Evolutionary conservation across 2,797 vertebrate species (phyloP).

Genomic region (Sphenodon punctatus): DNA sequence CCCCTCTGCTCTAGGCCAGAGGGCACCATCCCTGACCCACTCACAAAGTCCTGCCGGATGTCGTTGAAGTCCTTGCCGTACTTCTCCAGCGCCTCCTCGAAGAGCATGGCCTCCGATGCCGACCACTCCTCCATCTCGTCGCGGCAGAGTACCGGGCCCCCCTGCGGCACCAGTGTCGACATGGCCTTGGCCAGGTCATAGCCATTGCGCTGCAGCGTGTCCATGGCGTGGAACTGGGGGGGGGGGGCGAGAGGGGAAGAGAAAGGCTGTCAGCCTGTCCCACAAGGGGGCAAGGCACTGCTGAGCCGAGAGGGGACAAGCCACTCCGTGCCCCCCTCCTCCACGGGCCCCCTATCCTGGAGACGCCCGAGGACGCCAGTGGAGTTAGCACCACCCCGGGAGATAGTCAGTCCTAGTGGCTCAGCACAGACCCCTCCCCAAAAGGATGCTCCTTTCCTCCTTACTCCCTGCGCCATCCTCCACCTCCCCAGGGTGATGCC

Average conservation of each 20-base stretch:
- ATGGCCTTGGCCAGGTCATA: constrained; percentile 93
- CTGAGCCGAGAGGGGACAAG: no score
- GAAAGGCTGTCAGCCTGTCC: not conserved
- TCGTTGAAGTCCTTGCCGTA: constrained; percentile 97
- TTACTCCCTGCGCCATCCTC: no score
- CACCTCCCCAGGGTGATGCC: not conserved
- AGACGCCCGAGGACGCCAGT: no score
- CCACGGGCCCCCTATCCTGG: no score
- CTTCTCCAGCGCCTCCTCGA: constrained; percentile 94
- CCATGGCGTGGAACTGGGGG: constrained; percentile 91
- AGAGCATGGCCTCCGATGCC: constrained; percentile 94
- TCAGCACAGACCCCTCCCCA: no score
- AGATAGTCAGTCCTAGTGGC: no score
- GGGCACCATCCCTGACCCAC: constrained; percentile 17
- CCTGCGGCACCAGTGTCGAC: constrained; percentile 94
- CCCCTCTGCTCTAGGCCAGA: no score
- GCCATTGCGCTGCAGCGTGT: constrained; percentile 89
- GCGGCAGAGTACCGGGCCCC: constrained; percentile 90
- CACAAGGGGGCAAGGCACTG: no score
- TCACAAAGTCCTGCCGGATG: constrained; percentile 95
- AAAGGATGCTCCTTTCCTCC: no score
- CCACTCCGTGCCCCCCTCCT: no score
- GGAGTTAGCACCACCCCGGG: no score
- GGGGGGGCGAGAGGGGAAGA: not conserved
- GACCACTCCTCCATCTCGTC: constrained; percentile 99